Base-by-base conservation (phyloP, 2,888 invertebrate species). In the Scaptomyza tumidula region DNA sequence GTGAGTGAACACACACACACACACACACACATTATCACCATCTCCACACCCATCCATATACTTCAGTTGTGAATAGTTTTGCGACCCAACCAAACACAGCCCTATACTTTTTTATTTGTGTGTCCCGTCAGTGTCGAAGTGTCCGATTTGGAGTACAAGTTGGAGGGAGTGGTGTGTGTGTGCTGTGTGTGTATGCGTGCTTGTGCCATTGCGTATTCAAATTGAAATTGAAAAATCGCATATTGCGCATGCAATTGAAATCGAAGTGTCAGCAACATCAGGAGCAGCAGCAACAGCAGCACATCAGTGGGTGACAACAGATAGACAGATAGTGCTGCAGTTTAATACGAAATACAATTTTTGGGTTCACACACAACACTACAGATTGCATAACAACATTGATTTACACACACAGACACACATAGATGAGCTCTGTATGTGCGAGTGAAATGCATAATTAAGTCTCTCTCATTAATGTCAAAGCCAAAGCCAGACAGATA, bases 181-280 rank as follows among this genome's bases (percentile, higher is more conserved):
- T 37, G 33, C 66, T 72, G 37, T 39, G 37, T 39, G 37, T 39
- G 39, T 6, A n/a, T 57, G 61, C 59, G 10, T 16, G 41, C 61
- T 62, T 55, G 31, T 58, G 85, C 59, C 83, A 70, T 75, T 81
- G 86, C 75, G 83, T 83, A 82, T 82, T 82, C 83, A 84, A 84
- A 84, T 84, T 79, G 71, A 81, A 86, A 84, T 86, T 84, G 83
- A 84, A 84, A 84, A 84, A 86, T 84, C 81, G 87, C 85, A 87
- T 80, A 78, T 84, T 79, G 73, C 77, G 73, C 77, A 69, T 84
- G 83, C 81, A 86, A 84, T 84, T 84, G 83, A 86, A 84, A 86
- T 84, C 85, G 83, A 79, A 86, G 87, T 84, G 83, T 84, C 83
- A 86, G 73, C 86, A 73, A 53, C 81, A n/a, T n/a, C n/a, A n/a